Evolutionary conservation across 2,797 vertebrate genomes (phyloP), one percentile per base, ranked within the genome.

Genomic region (Aulostomus chinensis): DNA sequence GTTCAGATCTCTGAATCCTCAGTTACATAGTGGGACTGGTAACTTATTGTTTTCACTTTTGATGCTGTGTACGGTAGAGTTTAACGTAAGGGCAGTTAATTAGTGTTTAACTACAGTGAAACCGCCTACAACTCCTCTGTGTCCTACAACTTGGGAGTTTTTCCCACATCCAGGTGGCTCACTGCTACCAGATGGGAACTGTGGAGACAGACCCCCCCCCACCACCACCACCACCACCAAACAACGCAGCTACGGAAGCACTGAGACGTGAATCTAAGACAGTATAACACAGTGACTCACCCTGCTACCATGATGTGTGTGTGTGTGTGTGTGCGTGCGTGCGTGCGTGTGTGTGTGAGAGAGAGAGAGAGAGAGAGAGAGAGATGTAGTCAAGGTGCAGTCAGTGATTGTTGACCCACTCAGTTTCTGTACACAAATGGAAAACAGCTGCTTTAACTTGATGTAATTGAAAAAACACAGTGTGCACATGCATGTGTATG

Each of bases 131-230:
- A 9, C 28, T 49, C 24, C 20, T 34, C 37, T 43, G 22, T 36
- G 25, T 52, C 41, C 36, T 32, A 28, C 31, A 50, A 35, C 29
- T 24, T 28, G 30, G 39, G 58, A 64, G 69, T 18, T 57, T 75
- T 78, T 80, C 64, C 63, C 72, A 66, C 15, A 49, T 25, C 42
- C 43, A 64, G 68, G 68, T 71, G 79, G 59, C 49, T 53, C 24
- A 20, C 55, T 33, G 13, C 40, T 40, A 20, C 49, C 34, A 28
- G 50, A 55, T n/a, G n/a, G n/a, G n/a, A n/a, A n/a, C n/a, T n/a
- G 28, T 22, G 48, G 56, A 60, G 20, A 61, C 17, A 26, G 42
- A 43, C 14, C 47, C 36, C 9, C 45, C 53, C 38, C 12, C 29
- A 22, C 45, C 53, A 34, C 12, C 29, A 22, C n/a, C n/a, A n/a